Evolutionary conservation across 2,113 vertebrate species (phyloP), one percentile per base, ranked within the genome.

Genomic region (Hiodon alosoides): DNA sequence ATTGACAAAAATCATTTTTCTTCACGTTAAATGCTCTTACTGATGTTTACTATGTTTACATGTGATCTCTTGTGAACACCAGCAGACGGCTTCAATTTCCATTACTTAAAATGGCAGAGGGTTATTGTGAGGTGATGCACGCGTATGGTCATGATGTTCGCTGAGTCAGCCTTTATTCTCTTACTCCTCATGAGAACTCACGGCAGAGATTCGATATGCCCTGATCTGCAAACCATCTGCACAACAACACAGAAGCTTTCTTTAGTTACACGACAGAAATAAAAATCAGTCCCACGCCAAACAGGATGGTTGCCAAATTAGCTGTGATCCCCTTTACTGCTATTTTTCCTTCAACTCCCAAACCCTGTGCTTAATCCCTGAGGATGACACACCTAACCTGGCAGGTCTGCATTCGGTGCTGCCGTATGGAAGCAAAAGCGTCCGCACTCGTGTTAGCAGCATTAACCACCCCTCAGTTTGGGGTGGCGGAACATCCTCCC

Each of bases 261-360:
- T 68, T 75, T 75, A 67, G 65, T 10, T 57, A 8, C 16, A 5
- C 3, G 17, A 17, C 52, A 52, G 59, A 51, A 31, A 55, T 73
- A 55, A 66, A 55, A 55, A 53, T 62, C 17, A n/a, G 53, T 67
- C 13, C 52, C 11, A 55, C 7, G 64, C 54, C 65, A 75, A 75
- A 75, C 54, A 68, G 73, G 73, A 75, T 67, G 54, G 47, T 17
- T 67, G 64, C 14, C 9, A 68, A 57, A 75, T 75, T 47, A 75
- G 54, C 47, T 51, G 4, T 31, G 31, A 64, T 59, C 64, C 65
- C 47, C 46, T 57, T 2, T 4, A 55, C 54, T 54, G 53, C 17
- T 1, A 51, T 16, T 11, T 55, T 55, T 11, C 14, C 60, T 10
- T 11, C n/a, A 2, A 66, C 53, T 60, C 17, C 65, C 51, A 5